A percentile compares a stretch with the other conserved stretches of the same genome.
These are phyloP conservation scores for Sycophaga agraensis DNA, from an alignment of 1,140 invertebrate species.

Conservation along the genomic window DNA sequence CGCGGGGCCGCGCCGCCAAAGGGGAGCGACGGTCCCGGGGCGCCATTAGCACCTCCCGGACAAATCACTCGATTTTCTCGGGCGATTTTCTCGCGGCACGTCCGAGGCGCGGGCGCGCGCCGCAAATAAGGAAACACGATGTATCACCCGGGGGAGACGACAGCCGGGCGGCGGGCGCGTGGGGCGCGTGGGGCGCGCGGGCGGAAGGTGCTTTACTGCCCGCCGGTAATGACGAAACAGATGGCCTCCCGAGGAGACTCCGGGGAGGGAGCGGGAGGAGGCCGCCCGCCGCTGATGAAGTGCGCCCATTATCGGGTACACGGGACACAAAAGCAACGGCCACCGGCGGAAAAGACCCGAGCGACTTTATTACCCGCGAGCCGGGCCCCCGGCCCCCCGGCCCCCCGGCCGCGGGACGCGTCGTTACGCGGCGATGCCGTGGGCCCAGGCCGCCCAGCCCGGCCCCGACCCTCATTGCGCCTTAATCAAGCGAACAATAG, in stretches of 20 bases:
- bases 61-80: conserved; percentile 60
- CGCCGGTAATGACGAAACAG: conserved; percentile 58
- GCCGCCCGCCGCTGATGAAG: conserved; percentile 49
- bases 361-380: conserved; percentile 55
- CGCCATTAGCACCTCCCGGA: conserved; percentile 55
- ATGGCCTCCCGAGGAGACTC: conserved; percentile 45
- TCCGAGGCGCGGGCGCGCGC: conserved; percentile 38
- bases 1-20: too few relatives aligned
- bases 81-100: conserved; percentile 56
- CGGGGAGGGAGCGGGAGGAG: conserved; percentile 25
- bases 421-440: too few relatives aligned
- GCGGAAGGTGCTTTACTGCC: conserved; percentile 52
- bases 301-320: conserved; percentile 52
- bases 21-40: too few relatives aligned
- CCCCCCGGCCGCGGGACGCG: conserved; percentile 39
- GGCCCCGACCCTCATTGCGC: too few relatives aligned
- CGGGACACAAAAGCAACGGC: conserved; percentile 48
- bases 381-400: conserved; percentile 38
- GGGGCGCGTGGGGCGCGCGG: background rate
- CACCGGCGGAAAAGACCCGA: conserved; percentile 14
- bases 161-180: conserved; percentile 30
- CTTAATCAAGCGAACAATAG: too few relatives aligned
- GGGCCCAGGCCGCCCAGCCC: too few relatives aligned
- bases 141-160: conserved; percentile 57
- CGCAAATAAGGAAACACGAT: conserved; percentile 58